Base-by-base conservation (phyloP, 2,797 vertebrate species). In the Selene dorsalis region DNA sequence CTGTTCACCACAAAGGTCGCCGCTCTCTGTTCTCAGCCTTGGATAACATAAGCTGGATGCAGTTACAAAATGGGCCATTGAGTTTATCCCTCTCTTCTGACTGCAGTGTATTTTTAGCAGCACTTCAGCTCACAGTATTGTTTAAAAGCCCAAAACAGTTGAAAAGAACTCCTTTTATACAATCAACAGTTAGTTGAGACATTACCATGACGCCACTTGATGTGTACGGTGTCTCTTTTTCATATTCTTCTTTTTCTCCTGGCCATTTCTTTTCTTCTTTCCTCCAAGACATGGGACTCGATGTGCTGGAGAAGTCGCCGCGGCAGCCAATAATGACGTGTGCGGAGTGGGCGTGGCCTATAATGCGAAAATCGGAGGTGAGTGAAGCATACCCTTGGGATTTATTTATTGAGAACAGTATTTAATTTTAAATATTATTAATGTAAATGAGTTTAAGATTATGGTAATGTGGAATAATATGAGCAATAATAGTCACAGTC, bases 271-370 rank as follows among this genome's bases (percentile, higher is more conserved):
- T 58, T 82, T 53, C 14, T 67, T 81, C 62, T 82, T 17, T 86
- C 53, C 14, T 85, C 56, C 0, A 82, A 99, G 98, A 79, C 98
- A 99, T 0, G 98, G 98, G 48, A 99, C 98, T 0, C 96, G 98
- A 32, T 99, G 98, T 65, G 98, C 98, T 0, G 98, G 98, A 2
- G 98, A 99, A 75, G 97, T 99, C 24, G 97, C 98, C 0, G 98
- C 96, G 0, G 95, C 96, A 69, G 97, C 97, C 32, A 97, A 97
- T 94, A 99, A 99, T 0, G 96, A 96, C 0, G 95, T 99, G 86
- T 99, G 98, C 1, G 98, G 97, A 0, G 96, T 98, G 0, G 98
- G 98, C 0, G 96, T 99, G 86, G 97, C 98, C 1, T 98, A 95
- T 89, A 97, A 98, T 0, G 96, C 98, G 85, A 96, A 94, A 79